These are phyloP conservation scores for Pachymerium ferrugineum DNA, from an alignment of 2,888 invertebrate genomes.

Conservation along the genomic window DNA sequence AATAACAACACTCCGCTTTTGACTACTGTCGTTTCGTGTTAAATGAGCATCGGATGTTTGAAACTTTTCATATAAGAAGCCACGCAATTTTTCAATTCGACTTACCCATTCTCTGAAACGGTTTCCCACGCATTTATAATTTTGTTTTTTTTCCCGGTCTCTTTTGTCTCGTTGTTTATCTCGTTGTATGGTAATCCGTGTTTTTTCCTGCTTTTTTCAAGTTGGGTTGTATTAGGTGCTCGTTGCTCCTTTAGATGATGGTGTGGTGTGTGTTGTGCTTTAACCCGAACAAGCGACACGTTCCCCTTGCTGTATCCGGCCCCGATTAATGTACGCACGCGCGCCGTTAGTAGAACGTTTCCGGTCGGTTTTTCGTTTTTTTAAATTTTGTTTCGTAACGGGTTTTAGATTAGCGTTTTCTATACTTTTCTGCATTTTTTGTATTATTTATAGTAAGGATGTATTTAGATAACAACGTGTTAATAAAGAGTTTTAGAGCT, in stretches of 20 bases:
- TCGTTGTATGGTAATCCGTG: background rate
- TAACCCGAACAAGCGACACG: background rate
- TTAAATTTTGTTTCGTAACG: background rate
- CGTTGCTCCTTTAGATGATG: background rate
- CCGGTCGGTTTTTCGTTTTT: background rate
- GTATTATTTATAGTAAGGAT: background rate
- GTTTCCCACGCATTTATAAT: too few relatives aligned
- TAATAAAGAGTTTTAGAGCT: too few relatives aligned
- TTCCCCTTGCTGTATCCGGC: background rate
- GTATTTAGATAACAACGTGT: too few relatives aligned
- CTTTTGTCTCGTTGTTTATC: background rate
- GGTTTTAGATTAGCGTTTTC: background rate
- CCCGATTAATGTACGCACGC: background rate
- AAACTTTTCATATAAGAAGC: too few relatives aligned
- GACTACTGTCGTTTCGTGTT: too few relatives aligned
- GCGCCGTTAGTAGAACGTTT: background rate
- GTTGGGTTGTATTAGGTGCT: too few relatives aligned
- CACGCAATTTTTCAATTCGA: background rate
- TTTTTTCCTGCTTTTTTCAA: too few relatives aligned
- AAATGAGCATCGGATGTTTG: too few relatives aligned
- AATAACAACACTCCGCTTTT: too few relatives aligned
- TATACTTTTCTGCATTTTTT: background rate
- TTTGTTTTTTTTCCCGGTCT: too few relatives aligned
- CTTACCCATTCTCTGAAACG: background rate
- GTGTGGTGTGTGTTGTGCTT: background rate